Conservation (phyloP, 2,113 vertebrate genomes). For the Himantopus leucocephalus region DNA sequence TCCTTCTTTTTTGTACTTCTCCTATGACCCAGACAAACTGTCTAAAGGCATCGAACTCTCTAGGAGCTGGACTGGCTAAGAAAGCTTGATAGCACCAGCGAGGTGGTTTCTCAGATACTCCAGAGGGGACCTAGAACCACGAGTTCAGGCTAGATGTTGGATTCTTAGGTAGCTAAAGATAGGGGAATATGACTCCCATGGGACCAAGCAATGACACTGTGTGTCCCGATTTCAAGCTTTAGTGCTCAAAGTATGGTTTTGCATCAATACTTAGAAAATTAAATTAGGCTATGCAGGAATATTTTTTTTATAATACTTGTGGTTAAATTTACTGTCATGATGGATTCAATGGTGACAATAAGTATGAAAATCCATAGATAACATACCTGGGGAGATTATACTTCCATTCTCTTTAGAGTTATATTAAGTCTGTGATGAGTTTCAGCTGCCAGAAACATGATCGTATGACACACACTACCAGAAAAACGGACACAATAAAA, state of each 20-base stretch:
- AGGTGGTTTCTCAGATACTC: not conserved
- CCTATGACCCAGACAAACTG: not conserved
- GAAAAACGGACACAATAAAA: not conserved
- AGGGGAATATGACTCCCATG: too few relatives aligned
- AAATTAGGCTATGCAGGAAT: not conserved
- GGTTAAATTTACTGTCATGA: not conserved
- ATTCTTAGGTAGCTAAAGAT: not conserved
- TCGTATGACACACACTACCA: not conserved
- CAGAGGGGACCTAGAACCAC: accelerated
- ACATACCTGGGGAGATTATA: not conserved
- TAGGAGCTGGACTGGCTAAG: not conserved
- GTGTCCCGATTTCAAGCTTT: not conserved
- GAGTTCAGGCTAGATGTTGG: not conserved
- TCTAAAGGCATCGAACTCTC: accelerated
- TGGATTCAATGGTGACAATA: not conserved
- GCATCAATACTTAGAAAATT: not conserved
- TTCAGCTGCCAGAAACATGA: not conserved
- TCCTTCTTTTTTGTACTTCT: not conserved
- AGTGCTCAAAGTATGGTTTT: not conserved
- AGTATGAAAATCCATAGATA: not conserved
- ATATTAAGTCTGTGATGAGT: not conserved
- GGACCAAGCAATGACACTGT: not conserved
- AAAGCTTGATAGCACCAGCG: not conserved
- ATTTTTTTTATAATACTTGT: not conserved
- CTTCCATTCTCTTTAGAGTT: not conserved